Evolutionary conservation across 37 sponge, comb jelly and placozoan species (phyloP).

Genomic region (Aphrocallistes beatrix): DNA sequence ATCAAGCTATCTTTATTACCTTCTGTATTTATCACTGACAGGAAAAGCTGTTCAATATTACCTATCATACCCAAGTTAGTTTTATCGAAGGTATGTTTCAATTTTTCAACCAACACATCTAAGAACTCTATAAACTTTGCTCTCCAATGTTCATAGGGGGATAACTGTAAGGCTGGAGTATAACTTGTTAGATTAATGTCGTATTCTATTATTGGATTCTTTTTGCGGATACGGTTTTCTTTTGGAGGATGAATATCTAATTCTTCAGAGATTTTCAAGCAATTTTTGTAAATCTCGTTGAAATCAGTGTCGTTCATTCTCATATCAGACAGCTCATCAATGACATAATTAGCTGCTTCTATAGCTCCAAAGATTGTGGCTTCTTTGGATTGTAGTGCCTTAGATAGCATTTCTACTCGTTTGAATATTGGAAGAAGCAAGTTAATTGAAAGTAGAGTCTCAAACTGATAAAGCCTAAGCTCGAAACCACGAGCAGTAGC

Average conservation of each 20-base stretch:
- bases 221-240: constrained; percentile 9
- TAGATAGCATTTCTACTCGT: neutral
- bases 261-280: constrained; percentile 12
- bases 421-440: neutral
- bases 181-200: constrained; percentile 16
- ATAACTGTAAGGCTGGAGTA: no score
- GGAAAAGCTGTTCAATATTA: neutral
- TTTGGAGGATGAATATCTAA: constrained; percentile 14
- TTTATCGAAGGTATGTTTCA: no score
- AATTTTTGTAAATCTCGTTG: constrained; percentile 16
- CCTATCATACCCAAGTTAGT: no score
- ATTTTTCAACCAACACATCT: no score
- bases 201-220: constrained; percentile 11
- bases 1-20: neutral
- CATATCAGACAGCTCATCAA: neutral
- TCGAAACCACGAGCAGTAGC: neutral
- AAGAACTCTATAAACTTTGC: no score
- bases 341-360: constrained; percentile 10
- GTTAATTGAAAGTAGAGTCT: neutral
- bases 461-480: neutral
- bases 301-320: constrained; percentile 5
- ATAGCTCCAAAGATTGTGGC: constrained; percentile 19
- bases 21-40: neutral
- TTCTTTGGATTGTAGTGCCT: constrained; percentile 7
- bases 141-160: no score